Base-by-base conservation (phyloP, 2,888 invertebrate genomes). In the Hydraecia micacea region DNA sequence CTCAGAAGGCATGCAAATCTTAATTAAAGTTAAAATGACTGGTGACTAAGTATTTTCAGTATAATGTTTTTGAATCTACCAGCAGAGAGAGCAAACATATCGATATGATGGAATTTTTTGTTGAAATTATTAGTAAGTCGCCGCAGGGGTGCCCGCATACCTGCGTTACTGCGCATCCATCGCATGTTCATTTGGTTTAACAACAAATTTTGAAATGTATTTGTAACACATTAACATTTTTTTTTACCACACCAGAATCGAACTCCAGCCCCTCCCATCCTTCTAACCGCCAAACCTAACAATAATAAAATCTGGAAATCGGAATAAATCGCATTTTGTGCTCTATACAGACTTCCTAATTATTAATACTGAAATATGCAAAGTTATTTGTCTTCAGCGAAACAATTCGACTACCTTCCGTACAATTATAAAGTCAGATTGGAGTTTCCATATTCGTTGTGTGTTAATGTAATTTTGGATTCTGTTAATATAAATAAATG, bases 341-440 rank as follows among this genome's bases (percentile, higher is more conserved):
- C 92, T 92, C 91, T 91, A 89, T 90, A 91, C 84, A 90, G 92
- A 88, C 63, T 89, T 89, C 91, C 90, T 94, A 93, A 95, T 95
- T 95, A 95, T 94, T 94, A 95, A 94, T 93, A 94, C 91, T 91
- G 94, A 92, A 95, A 94, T 96, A 96, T 96, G 96, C 96, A 95
- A 96, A 96, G 93, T 95, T 93, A 92, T 93, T 94, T 94, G 94
- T 95, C 94, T 95, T 81, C 73, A 62, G 80, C 76, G 65, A 28
- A 42, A 71, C 70, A 75, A 92, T 92, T 90, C 89, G 86, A 90
- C 88, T 88, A 85, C 87, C 89, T 88, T 86, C 88, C 86, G 85
- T 87, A 88, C 90, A 94, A 96, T 96, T 96, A 95, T 93, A 96
- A 96, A 93, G 96, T 96, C 93, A 96, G 94, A 96, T 95, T 94